These are phyloP conservation scores for Antedon mediterranea DNA, from an alignment of 53 echinoderm and acorn worm species.

Conservation along the genomic window DNA sequence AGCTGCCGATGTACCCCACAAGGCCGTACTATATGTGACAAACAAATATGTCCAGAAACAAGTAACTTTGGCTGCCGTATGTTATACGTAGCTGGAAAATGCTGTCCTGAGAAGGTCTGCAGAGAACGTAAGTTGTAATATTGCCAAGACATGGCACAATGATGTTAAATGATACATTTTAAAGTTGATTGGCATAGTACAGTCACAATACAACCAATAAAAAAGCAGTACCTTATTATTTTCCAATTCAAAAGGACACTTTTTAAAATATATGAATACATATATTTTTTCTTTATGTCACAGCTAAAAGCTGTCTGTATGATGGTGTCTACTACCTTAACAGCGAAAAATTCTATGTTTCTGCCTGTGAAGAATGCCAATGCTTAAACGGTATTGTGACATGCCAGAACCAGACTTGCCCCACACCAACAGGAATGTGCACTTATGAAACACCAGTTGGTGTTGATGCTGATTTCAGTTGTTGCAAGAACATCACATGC, in stretches of 20 bases:
- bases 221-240: no score
- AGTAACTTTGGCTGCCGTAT: not conserved
- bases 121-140: conserved; percentile 7
- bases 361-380: not conserved
- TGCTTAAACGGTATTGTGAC: not conserved
- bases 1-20: conserved; percentile 10
- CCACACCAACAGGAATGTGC: not conserved
- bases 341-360: not conserved
- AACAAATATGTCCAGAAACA: not conserved
- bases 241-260: no score
- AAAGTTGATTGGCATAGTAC: no score
- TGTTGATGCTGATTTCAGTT: not conserved
- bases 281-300: no score
- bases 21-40: not conserved
- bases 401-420: not conserved
- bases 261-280: no score
- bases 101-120: conserved; percentile 11
- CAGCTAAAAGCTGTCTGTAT: conserved; percentile 1
- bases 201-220: no score
- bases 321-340: not conserved
- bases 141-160: no score
- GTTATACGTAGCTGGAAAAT: conserved; percentile 2
- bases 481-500: conserved; percentile 2
- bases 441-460: not conserved
- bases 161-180: no score